phyloP scores from a whole-genome alignment of 2,113 vertebrate genomes.

The Enhydra lutris region DNA sequence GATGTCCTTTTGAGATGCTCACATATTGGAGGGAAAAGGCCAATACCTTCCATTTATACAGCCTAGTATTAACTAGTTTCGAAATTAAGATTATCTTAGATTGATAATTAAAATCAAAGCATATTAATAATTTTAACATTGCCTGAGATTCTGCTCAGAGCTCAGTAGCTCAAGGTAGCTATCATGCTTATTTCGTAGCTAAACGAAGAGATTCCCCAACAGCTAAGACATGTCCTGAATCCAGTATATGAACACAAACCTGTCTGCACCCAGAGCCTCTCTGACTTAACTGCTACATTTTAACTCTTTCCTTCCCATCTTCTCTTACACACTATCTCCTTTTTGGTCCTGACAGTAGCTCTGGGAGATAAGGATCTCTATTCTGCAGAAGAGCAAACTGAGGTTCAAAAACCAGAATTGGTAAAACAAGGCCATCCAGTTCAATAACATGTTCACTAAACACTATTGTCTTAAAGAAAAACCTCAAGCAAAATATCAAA shows the following conservation, averaged over 20 bases:
- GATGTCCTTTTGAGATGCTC: not conserved
- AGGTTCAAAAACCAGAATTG: slow-evolving; percentile 9
- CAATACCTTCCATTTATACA: not conserved
- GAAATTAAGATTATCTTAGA: not conserved
- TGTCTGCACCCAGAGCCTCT: not conserved
- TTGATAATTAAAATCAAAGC: not conserved
- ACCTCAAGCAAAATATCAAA: slow-evolving; percentile 17
- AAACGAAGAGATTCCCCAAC: not conserved
- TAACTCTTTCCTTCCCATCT: not conserved
- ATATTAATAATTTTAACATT: not conserved
- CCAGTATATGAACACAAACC: not conserved
- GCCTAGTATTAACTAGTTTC: not conserved
- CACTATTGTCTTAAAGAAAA: not conserved
- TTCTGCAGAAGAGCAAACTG: not conserved
- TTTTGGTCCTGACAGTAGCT: not conserved
- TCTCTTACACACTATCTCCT: not conserved
- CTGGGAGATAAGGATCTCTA: slow-evolving; percentile 27
- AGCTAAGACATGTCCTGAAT: not conserved
- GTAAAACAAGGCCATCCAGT: not conserved
- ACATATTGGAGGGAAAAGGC: not conserved
- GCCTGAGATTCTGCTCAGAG: not conserved
- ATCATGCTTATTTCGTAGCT: not conserved
- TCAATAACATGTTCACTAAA: not conserved
- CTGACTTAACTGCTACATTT: not conserved
- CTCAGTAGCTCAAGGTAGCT: not conserved